These are phyloP conservation scores for Misgurnus mizolepis DNA, from an alignment of 2,113 vertebrate genomes.

Conservation along the genomic window DNA sequence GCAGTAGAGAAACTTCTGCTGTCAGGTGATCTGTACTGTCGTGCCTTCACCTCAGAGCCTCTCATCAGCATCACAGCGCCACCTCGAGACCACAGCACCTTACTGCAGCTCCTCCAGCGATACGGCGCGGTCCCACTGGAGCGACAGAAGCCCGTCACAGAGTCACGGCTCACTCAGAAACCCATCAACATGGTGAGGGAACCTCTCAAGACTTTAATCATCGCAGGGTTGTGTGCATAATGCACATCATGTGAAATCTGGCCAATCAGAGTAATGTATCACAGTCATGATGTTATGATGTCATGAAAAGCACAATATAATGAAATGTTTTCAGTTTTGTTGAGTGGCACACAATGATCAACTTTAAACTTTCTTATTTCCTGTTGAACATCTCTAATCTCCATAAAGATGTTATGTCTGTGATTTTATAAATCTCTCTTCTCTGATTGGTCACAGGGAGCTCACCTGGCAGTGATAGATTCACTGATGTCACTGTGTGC, in stretches of 20 bases:
- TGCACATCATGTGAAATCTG: no score
- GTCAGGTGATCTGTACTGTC: constrained; percentile 84
- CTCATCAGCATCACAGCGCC: constrained; percentile 48
- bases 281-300: no score
- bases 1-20: constrained; percentile 79
- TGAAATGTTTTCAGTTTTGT: no score
- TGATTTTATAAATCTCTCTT: neutral
- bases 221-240: neutral
- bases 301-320: no score
- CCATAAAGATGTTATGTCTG: no score
- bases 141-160: constrained; percentile 73
- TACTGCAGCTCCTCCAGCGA: constrained; percentile 79
- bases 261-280: no score
- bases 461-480: constrained; percentile 86
- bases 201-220: neutral
- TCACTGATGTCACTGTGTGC: constrained; percentile 83
- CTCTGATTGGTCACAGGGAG: constrained; percentile 68
- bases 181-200: constrained; percentile 84
- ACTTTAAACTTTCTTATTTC: no score
- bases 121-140: constrained; percentile 73
- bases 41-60: constrained; percentile 67
- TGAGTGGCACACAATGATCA: no score
- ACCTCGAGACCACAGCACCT: constrained; percentile 65
- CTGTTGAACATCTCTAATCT: no score
- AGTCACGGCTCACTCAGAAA: constrained; percentile 77